These are phyloP conservation scores for Xylocampa areola DNA, from an alignment of 2,888 invertebrate species.

Conservation along the genomic window DNA sequence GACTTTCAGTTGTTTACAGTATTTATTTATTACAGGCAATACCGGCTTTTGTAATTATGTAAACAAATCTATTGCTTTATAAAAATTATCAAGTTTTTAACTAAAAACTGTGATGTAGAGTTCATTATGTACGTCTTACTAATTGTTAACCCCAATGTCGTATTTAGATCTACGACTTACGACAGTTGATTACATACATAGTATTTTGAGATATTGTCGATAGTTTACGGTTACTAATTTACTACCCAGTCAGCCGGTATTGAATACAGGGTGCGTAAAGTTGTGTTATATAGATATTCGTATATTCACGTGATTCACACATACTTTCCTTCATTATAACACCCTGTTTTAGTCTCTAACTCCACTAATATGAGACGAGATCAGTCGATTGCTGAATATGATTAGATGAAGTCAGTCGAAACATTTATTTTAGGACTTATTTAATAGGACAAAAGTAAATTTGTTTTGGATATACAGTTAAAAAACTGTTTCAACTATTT, in stretches of 20 bases:
- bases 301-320: slow-evolving; percentile 37
- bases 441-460: slow-evolving; percentile 38
- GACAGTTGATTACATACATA: slow-evolving; percentile 9
- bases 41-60: slow-evolving; percentile 29
- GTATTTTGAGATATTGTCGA: background rate
- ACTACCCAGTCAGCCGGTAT: slow-evolving; percentile 32
- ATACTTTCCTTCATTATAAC: slow-evolving; percentile 38
- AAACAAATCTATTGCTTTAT: background rate
- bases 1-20: slow-evolving; percentile 10
- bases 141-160: slow-evolving; percentile 17
- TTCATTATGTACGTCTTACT: background rate
- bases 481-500: background rate
- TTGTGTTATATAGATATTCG: slow-evolving; percentile 36
- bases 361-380: slow-evolving; percentile 58
- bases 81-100: background rate
- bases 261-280: slow-evolving; percentile 44
- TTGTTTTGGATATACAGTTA: background rate
- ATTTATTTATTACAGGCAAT: slow-evolving; percentile 23
- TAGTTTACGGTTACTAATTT: background rate
- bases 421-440: slow-evolving; percentile 57
- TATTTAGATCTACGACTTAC: slow-evolving; percentile 6
- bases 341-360: slow-evolving; percentile 55
- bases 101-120: background rate
- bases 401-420: slow-evolving; percentile 68
- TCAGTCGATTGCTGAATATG: slow-evolving; percentile 63